These are phyloP conservation scores for Alces alces DNA, from an alignment of 2,113 vertebrate species.

Conservation along the genomic window DNA sequence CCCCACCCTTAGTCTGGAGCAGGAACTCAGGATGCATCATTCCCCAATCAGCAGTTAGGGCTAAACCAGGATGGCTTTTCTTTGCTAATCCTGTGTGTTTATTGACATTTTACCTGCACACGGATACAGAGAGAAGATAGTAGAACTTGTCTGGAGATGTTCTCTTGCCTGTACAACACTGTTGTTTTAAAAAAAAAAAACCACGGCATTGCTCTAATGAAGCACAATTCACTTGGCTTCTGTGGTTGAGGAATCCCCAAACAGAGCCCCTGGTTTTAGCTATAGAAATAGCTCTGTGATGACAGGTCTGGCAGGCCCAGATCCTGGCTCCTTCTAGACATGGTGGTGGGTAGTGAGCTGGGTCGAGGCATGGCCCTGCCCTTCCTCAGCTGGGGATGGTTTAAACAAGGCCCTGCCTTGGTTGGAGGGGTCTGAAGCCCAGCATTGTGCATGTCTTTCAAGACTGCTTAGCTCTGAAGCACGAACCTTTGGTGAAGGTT, in stretches of 20 bases:
- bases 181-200: background rate
- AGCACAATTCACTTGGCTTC: background rate
- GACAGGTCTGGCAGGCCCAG: background rate
- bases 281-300: background rate
- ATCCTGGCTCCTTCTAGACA: background rate
- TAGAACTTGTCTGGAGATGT: background rate
- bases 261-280: background rate
- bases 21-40: background rate
- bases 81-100: background rate
- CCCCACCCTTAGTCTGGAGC: background rate
- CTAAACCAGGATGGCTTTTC: background rate
- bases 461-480: background rate
- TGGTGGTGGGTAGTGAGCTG: background rate
- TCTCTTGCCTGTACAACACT: background rate
- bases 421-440: background rate
- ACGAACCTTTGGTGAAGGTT: background rate
- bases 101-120: background rate
- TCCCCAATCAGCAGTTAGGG: background rate
- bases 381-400: background rate
- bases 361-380: background rate
- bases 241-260: background rate
- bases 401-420: background rate
- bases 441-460: background rate
- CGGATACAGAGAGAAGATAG: background rate
- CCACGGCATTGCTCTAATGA: fast-evolving